phyloP scores from a whole-genome alignment of 2,113 vertebrate genomes.

The Corythornis madagascariensis region DNA sequence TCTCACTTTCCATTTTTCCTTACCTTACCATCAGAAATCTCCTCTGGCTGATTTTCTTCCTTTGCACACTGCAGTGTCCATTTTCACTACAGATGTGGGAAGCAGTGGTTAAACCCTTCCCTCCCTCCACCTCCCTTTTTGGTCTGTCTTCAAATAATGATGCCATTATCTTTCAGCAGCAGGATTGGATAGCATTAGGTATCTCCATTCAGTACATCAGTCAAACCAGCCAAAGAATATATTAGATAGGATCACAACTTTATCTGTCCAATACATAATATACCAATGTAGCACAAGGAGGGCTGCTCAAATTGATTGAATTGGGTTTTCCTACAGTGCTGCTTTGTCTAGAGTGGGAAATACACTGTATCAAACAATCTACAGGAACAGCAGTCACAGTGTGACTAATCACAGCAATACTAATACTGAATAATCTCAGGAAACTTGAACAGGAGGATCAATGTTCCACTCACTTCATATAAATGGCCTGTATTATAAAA shows the following conservation, averaged over 20 bases:
- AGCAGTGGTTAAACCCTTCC: not conserved
- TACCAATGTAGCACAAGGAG: conserved; percentile 26
- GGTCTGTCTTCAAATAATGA: conserved; percentile 11
- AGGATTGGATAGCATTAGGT: conserved; percentile 1
- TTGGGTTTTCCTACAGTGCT: conserved; percentile 41
- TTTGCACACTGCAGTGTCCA: not conserved
- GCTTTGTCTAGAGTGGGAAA: conserved; percentile 31
- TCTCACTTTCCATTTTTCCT: not conserved
- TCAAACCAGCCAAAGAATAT: conserved; percentile 51
- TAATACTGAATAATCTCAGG: conserved; percentile 34
- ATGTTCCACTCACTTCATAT: conserved; percentile 18
- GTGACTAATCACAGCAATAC: conserved; percentile 51
- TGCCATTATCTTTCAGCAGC: conserved; percentile 31
- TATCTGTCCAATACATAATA: conserved; percentile 37
- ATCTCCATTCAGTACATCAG: conserved; percentile 37
- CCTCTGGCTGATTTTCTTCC: not conserved
- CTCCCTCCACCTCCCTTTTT: not conserved
- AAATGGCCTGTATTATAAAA: conserved; percentile 11
- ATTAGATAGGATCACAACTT: conserved; percentile 60
- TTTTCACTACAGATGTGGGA: not conserved
- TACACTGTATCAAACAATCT: conserved; percentile 41
- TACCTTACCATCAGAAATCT: not conserved
- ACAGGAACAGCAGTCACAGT: not conserved
- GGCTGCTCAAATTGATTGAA: conserved; percentile 59
- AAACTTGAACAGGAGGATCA: conserved; percentile 42